Evolutionary conservation across 53 echinoderm and acorn worm species (phyloP), one percentile per base, ranked within the genome.

Genomic region (Temnopleurus reevesii): DNA sequence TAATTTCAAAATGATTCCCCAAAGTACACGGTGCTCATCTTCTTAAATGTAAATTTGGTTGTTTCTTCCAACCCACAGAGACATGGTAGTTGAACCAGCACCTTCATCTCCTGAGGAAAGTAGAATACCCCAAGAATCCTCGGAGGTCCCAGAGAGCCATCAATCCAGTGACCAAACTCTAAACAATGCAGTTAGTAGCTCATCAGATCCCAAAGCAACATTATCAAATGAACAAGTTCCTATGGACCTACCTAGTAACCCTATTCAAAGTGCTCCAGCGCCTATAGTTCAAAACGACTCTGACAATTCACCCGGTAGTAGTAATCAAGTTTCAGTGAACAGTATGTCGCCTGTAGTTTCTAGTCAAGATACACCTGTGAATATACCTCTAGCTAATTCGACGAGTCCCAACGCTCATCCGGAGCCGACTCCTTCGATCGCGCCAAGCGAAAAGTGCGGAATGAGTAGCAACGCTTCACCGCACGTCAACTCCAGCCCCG

Each of bases 361-460:
- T 55, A 55, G 34, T 83, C 83, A 56, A 36, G 83, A 36, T 36
- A 13, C 55, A 4, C 19, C 83, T n/a, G 18, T 83, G 34, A 83
- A 55, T 83, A 83, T 83, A 83, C 83, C 83, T 83, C 83, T 55
- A 8, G 54, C 83, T 29, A 79, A 79, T 79, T 79, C 79, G n/a
- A 51, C 8, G 8, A 79, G 15, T 60, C 46, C 85, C 36, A 38
- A 59, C 35, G 41, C 85, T 2, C 59, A 85, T 17, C 10, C 46
- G 46, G 59, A 59, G 29, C 8, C 15, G 41, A 12, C 85, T 38
- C 35, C 85, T n/a, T 27, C 41, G 57, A 56, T 55, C 55, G 33
- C 55, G 12, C 55, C 83, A 3, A 85, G 58, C 61, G 85, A 85
- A 27, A 85, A 85, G 44, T 59, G 85, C 57, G 85, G 59, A 4